Base-by-base conservation (phyloP, 64 coral and sea anemone genomes). In the Platygyra sinensis region DNA sequence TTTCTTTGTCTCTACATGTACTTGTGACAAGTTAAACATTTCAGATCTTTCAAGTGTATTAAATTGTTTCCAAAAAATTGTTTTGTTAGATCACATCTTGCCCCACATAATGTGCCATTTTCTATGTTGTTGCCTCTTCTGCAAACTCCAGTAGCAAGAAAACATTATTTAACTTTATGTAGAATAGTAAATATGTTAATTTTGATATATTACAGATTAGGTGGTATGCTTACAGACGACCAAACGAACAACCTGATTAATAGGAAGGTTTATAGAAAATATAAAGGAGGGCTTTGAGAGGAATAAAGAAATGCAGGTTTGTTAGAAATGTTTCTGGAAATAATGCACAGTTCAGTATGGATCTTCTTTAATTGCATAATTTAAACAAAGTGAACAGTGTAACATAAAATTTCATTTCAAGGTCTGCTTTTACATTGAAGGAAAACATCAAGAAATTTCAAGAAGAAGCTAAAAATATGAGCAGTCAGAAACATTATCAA, bases 261-360 rank as follows among this genome's bases (percentile, higher is more conserved):
- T 96, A 86, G 97, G 97, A 76, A 90, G 89, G 73, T 96, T 99
- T 83, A 96, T 99, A 81, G 93, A 99, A 28, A 99, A 99, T 80
- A 78, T 99, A 29, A 99, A 89, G 52, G 88, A 99, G 49, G 97
- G 97, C 16, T 88, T 99, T 61, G 77, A 95, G 36, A 77, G 94
- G 72, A 95, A 99, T 75, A 99, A 99, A 80, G 97, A 99, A 78
- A 99, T 99, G 97, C 97, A 99, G 63, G 95, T 98, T 85, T 36
- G 49, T 29, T 25, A 42, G 67, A 86, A 74, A 19, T 51, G 73
- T 24, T 24, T 69, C 9, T 69, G 0, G 22, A 69, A n/a, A 11
- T 11, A 69, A 25, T 27, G 22, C 0, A 19, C 62, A 65, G 24
- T 22, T 76, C 33, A 8, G 17, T 69, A 51, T 69, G 25, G 8